phyloP scores from a whole-genome alignment of 2,888 invertebrate genomes.

The Aleiodes leptofemur region DNA sequence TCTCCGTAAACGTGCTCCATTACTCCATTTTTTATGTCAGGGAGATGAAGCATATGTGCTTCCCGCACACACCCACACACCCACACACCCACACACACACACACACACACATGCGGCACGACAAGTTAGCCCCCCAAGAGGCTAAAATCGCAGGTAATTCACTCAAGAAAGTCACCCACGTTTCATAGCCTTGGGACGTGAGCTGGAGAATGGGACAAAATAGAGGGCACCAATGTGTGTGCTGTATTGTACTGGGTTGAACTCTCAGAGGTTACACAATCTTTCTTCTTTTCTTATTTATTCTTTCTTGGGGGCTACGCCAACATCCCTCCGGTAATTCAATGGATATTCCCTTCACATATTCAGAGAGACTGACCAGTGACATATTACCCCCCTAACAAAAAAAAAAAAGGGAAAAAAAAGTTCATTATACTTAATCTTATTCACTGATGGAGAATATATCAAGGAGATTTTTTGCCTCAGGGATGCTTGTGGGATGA shows the following conservation, averaged over 20 bases:
- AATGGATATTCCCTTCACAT: constrained; percentile 6
- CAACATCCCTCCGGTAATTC: constrained; percentile 6
- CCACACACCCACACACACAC: background rate
- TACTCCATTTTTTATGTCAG: no score
- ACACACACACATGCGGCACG: constrained; percentile 4
- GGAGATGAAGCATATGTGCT: background rate
- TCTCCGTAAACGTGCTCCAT: no score
- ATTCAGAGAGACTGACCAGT: constrained; percentile 3
- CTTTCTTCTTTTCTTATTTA: constrained; percentile 18
- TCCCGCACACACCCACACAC: background rate
- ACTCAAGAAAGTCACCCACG: constrained; percentile 36
- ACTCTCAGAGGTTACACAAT: constrained; percentile 14
- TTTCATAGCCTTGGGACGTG: constrained; percentile 36
- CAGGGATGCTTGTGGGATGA: no score
- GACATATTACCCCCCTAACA: constrained; percentile 8
- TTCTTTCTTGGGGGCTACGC: background rate
- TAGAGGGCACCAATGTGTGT: background rate
- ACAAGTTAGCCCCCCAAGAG: constrained; percentile 25
- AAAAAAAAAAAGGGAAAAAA: no score
- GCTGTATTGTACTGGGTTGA: constrained; percentile 14
- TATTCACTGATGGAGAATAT: background rate
- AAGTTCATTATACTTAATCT: background rate
- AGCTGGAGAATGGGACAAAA: constrained; percentile 9
- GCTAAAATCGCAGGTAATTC: constrained; percentile 40
- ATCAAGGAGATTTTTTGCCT: no score